phyloP scores from a whole-genome alignment of 2,113 vertebrate genomes.

The Hirundichthys speculiger region DNA sequence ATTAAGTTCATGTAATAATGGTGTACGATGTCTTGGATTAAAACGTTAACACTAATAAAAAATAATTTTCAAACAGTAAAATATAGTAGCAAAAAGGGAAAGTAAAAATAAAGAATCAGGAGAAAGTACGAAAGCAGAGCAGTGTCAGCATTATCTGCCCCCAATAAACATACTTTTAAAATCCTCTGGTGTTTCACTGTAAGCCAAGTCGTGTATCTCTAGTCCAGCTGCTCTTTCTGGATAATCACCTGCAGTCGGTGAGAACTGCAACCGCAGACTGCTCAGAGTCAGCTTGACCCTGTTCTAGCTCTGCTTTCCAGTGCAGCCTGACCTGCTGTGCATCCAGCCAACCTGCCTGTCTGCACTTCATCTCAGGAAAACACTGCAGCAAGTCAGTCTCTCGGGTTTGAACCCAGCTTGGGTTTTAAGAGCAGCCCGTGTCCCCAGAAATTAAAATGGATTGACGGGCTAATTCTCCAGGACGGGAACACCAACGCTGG shows the following conservation, averaged over 20 bases:
- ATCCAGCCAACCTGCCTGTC: constrained; percentile 29
- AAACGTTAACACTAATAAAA: no score
- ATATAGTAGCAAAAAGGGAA: no score
- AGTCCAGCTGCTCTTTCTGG: background rate
- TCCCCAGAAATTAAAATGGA: constrained; percentile 51
- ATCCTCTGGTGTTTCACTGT: background rate
- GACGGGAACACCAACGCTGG: constrained; percentile 60
- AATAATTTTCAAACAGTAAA: no score
- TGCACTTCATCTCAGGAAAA: constrained; percentile 43
- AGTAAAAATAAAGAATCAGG: no score
- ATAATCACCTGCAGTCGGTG: background rate
- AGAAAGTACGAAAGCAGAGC: background rate
- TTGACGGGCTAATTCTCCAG: constrained; percentile 65
- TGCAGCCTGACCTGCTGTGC: constrained; percentile 16
- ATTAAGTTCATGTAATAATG: no score
- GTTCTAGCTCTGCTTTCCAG: constrained; percentile 14
- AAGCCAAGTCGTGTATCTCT: no score
- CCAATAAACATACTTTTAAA: background rate
- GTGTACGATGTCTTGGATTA: no score
- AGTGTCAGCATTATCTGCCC: background rate
- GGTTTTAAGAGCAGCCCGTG: constrained; percentile 45
- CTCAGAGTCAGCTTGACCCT: constrained; percentile 36
- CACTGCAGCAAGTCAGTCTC: constrained; percentile 24
- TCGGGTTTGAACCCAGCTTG: constrained; percentile 44
- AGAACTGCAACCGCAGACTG: background rate